Evolutionary conservation across 2,113 vertebrate genomes (phyloP).

Genomic region (Anhinga rufa): DNA sequence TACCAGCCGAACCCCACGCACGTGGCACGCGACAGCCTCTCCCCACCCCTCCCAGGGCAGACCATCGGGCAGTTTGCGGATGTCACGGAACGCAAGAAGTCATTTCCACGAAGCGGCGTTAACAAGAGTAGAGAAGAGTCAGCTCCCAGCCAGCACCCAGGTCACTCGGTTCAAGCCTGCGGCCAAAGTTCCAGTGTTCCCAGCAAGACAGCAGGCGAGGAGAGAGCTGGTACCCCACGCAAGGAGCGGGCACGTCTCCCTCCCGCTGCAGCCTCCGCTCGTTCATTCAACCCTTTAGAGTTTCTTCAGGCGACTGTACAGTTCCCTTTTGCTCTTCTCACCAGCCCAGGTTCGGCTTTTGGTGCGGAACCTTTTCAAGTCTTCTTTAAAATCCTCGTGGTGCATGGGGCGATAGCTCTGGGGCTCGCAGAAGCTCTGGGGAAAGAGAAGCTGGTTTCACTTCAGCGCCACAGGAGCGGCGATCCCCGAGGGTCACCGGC

Average conservation of each 20-base stretch:
- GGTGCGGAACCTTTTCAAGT: slow-evolving; percentile 85
- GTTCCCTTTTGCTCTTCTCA: slow-evolving; percentile 91
- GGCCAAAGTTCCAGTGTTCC: neutral
- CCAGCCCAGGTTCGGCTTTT: slow-evolving; percentile 95
- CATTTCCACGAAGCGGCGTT: neutral
- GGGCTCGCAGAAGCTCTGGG: slow-evolving; percentile 87
- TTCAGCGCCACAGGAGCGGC: accelerated
- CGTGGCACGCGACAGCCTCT: neutral
- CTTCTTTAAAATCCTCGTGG: slow-evolving; percentile 93
- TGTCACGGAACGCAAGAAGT: neutral
- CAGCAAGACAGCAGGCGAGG: neutral
- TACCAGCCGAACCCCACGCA: accelerated
- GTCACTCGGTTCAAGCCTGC: accelerated
- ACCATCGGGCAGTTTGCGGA: neutral
- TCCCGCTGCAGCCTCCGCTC: neutral
- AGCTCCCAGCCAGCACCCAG: neutral
- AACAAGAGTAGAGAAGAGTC: neutral
- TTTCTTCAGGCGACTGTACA: slow-evolving; percentile 95
- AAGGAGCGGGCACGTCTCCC: neutral
- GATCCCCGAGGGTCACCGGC: neutral
- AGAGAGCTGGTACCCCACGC: no score
- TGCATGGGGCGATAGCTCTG: slow-evolving; percentile 92
- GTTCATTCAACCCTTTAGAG: slow-evolving; percentile 65
- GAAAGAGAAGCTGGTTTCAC: neutral
- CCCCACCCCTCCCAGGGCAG: neutral